A percentile compares a stretch with the other conserved stretches of the same genome.
phyloP scores from a whole-genome alignment of 2,888 invertebrate species.

The Quadroppia sp. region DNA sequence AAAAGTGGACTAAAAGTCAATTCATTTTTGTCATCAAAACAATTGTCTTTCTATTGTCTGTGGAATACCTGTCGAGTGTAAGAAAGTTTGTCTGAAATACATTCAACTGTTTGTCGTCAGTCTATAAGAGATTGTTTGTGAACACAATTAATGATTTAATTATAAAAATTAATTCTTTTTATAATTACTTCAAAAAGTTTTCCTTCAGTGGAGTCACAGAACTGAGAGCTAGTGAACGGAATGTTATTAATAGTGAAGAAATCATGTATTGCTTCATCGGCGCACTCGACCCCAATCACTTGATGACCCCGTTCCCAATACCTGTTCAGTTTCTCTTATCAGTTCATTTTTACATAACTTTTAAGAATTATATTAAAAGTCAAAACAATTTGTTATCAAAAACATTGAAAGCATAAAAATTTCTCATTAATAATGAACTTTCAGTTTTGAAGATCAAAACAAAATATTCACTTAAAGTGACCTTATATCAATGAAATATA shows the following conservation, averaged over 20 bases:
- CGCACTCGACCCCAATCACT: conserved; percentile 40
- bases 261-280: conserved; percentile 36
- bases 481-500: too few species aligned
- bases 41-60: neutral
- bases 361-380: neutral
- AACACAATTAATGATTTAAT: neutral
- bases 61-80: conserved; percentile 11
- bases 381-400: too few species aligned
- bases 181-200: neutral
- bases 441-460: too few species aligned
- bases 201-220: conserved; percentile 8
- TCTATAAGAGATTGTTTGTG: neutral
- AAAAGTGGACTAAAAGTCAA: neutral
- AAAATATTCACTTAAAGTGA: too few species aligned
- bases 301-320: conserved; percentile 40
- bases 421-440: too few species aligned
- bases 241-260: conserved; percentile 37
- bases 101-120: neutral
- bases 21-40: too few species aligned
- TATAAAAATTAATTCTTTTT: too few species aligned
- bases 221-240: neutral
- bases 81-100: conserved; percentile 23
- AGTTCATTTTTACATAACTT: neutral
- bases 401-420: too few species aligned
- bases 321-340: neutral